A percentile compares a stretch with the other conserved stretches of the same genome.
Evolutionary conservation across 2,113 vertebrate genomes (phyloP).

Genomic region (Scopus umbretta): DNA sequence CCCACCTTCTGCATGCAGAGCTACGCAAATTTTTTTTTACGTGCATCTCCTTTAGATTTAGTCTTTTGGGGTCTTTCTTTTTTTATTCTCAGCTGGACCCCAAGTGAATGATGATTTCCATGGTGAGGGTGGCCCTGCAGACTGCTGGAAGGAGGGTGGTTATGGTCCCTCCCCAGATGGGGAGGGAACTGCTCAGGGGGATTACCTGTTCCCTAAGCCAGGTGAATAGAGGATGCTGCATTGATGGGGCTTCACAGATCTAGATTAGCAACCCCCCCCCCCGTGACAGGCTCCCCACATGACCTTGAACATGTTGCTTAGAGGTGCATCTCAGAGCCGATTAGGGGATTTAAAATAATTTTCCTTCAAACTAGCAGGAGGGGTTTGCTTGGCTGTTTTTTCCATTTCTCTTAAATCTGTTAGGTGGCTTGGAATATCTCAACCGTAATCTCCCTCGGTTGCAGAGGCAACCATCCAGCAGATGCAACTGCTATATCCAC

Average conservation of each 20-base stretch:
- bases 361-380: conserved; percentile 33
- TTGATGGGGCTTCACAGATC: background rate
- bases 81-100: background rate
- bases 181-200: background rate
- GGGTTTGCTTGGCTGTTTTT: background rate
- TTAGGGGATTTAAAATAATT: conserved; percentile 47
- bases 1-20: background rate
- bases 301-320: background rate
- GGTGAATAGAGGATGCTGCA: background rate
- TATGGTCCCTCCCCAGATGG: background rate
- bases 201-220: background rate
- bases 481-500: background rate
- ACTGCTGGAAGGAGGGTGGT: background rate
- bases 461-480: background rate
- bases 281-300: background rate
- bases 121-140: background rate
- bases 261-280: background rate
- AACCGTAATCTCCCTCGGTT: background rate
- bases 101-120: background rate
- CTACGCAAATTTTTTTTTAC: background rate
- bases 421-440: background rate
- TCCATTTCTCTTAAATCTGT: background rate
- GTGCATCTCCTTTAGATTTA: background rate
- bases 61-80: too few species aligned
- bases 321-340: conserved; percentile 36